Evolutionary conservation across 2,797 vertebrate species (phyloP), one percentile per base, ranked within the genome.

Genomic region (Acanthornis magna): DNA sequence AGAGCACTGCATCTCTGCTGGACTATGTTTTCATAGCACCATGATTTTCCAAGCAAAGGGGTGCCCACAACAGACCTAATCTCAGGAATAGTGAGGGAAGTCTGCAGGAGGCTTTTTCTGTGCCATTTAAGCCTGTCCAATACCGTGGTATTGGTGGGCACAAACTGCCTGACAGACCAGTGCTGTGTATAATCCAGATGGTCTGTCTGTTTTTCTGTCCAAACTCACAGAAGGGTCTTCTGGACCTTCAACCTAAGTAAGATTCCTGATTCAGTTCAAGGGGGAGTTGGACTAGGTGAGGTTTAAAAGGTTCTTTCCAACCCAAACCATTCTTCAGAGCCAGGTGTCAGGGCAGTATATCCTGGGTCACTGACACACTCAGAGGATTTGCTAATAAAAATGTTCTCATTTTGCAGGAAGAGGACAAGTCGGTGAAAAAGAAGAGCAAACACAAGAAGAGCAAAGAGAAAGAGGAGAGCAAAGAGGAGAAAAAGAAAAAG

Each of bases 391-490:
- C 75, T 74, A 20, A 76, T 34, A 34, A 43, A 32, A 34, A 17
- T 71, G 2, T 61, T 82, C 58, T 86, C 20, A 1, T 85, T 87
- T 93, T 74, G 25, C 95, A 99, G 99, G 99, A 99, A 84, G 99
- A 99, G 11, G 99, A 99, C 8, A 99, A 99, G 94, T 97, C 95
- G 2, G 83, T 85, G 42, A 99, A 98, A 96, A 99, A 98, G 97
- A 99, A 98, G 96, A 98, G 98, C 96, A 99, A 98, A 95, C 98
- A 97, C 51, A 98, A 98, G 98, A 99, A 98, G 89, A 84, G 68
- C 92, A 98, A 97, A 95, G 98, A 98, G 97, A 98, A 97, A 38
- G 98, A 98, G 30, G 98, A 99, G 1, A 98, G 96, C 23, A 97
- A 95, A 73, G 96, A 97, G 2, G 96, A 94, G 25, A 97, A 96